Evolutionary conservation across 2,113 vertebrate species (phyloP).

Genomic region (Erpornis zantholeuca): DNA sequence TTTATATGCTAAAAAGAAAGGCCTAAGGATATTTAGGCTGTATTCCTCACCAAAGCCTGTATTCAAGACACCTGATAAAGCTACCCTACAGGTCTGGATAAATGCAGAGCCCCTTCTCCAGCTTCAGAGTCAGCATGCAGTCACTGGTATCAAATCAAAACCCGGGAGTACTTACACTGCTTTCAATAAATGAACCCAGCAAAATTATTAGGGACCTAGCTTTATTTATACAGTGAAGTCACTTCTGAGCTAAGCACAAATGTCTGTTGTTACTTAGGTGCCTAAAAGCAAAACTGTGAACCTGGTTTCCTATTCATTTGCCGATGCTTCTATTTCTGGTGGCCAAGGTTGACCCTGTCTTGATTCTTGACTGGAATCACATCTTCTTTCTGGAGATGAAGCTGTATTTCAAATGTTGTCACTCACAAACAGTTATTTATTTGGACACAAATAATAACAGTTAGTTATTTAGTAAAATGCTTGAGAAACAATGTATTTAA

Average conservation of each 20-base stretch:
- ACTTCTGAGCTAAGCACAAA: neutral
- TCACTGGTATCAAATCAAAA: neutral
- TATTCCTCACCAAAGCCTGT: neutral
- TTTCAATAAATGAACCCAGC: neutral
- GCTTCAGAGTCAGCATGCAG: neutral
- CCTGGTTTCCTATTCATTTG: neutral
- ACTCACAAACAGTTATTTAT: neutral
- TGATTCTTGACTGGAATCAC: neutral
- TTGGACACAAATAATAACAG: neutral
- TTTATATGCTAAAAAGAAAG: neutral
- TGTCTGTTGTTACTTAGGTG: neutral
- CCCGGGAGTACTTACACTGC: rapidly evolving
- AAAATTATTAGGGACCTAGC: neutral
- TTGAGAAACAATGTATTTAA: neutral
- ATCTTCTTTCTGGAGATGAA: neutral
- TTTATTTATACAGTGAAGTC: neutral
- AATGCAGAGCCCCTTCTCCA: neutral
- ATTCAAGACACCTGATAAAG: neutral
- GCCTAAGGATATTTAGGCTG: neutral
- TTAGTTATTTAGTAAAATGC: neutral
- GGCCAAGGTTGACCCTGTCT: neutral
- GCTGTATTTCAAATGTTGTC: neutral
- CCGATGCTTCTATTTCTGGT: neutral
- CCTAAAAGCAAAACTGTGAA: neutral
- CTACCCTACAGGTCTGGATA: neutral